A percentile compares a stretch with the other conserved stretches of the same genome.
Conservation (phyloP, 2,797 vertebrate species). For the Urophycis tenuis region DNA sequence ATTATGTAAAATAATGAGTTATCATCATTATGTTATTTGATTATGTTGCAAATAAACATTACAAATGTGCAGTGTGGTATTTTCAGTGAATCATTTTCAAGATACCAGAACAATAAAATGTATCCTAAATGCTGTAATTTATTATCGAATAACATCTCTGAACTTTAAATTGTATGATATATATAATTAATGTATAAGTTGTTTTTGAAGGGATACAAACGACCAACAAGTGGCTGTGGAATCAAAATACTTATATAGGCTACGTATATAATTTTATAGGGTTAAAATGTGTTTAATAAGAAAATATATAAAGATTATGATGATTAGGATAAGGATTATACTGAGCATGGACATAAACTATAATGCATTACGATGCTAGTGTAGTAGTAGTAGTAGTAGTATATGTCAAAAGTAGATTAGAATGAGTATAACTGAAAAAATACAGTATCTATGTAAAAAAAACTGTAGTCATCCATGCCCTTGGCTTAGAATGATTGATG, state of each 20-base stretch:
- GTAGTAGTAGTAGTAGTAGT: too few relatives aligned
- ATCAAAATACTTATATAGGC: not conserved
- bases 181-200: not conserved
- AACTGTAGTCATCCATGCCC: not conserved
- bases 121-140: not conserved
- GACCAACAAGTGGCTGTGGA: too few relatives aligned
- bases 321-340: not conserved
- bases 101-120: not conserved
- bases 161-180: not conserved
- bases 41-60: constrained; percentile 73
- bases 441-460: not conserved
- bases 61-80: constrained; percentile 38
- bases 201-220: not conserved
- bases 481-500: constrained; percentile 34
- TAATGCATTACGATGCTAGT: not conserved
- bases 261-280: constrained; percentile 8
- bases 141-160: not conserved
- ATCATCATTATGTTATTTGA: constrained; percentile 65
- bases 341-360: not conserved
- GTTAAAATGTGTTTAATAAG: not conserved
- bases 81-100: constrained; percentile 13
- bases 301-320: too few relatives aligned
- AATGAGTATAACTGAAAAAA: not conserved
- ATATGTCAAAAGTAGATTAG: not conserved
- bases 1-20: constrained; percentile 62